Evolutionary conservation across 2,797 vertebrate genomes (phyloP), one percentile per base, ranked within the genome.

Genomic region (Tokudaia muenninki): DNA sequence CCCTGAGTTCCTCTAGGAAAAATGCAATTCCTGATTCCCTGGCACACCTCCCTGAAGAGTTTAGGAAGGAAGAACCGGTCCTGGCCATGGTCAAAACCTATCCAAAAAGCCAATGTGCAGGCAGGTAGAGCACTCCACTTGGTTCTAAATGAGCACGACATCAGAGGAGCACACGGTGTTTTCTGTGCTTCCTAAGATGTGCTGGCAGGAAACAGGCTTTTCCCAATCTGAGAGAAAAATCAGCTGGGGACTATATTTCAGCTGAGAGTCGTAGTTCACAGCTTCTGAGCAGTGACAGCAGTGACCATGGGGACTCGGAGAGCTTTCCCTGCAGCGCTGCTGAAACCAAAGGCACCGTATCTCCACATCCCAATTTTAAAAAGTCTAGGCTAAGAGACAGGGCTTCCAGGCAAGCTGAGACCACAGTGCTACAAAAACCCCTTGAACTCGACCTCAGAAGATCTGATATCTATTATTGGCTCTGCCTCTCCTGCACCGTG

Each of bases 131-230:
- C 83, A 81, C n/a, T 83, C 79, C 75, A 87, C 92, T 92, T 95
- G 72, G 72, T 90, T 93, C 94, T 50, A 24, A 61, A 37, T 41
- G 92, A 97, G 57, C 61, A 92, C 80, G 95, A 79, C 95, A 97
- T 94, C 91, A 94, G 94, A 92, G 91, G 94, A 94, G 95, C 70
- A 80, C 82, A 92, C 89, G 89, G 91, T 87, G 92, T 96, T 95
- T 97, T 95, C 94, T 96, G 74, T 95, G 84, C 72, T 84, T 94
- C 91, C 81, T 90, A 95, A 97, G 97, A 96, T 96, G 95, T 95
- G 96, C 94, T 97, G 91, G 94, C 91, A 96, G 61, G 61, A 97
- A 93, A 92, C 55, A 96, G 97, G 91, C 83, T 97, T 97, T 95
- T 97, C 91, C 91, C 87, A 87, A 86, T 94, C 72, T 86, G 78